Conservation (phyloP, 2,888 invertebrate species). For the Cabera pusaria region DNA sequence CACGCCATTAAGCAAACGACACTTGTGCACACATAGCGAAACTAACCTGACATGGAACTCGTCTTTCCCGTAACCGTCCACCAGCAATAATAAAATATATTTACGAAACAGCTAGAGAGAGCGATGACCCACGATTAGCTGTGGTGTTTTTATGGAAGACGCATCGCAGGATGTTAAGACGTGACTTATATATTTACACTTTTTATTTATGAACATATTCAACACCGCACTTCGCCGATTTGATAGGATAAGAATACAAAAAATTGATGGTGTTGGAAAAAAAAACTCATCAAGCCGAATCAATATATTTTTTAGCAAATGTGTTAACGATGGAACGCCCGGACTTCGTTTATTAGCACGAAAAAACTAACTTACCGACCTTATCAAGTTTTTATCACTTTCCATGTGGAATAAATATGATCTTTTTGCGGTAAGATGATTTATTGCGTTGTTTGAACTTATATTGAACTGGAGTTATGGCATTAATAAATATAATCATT, state of each 20-base stretch:
- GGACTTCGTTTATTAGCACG: conserved; percentile 19
- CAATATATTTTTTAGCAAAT: conserved; percentile 24
- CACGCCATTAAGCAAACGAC: conserved; percentile 44
- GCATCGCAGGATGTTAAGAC: conserved; percentile 65
- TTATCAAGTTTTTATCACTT: conserved; percentile 22
- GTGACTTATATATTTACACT: conserved; percentile 64
- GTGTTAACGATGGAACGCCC: conserved; percentile 20
- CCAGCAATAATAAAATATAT: conserved; percentile 44
- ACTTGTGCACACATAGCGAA: conserved; percentile 64
- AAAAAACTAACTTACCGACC: conserved; percentile 21
- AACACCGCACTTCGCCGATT: conserved; percentile 17
- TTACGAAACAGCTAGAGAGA: conserved; percentile 59
- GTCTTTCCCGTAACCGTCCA: conserved; percentile 59
- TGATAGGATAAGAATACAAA: conserved; percentile 38
- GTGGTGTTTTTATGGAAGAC: conserved; percentile 54
- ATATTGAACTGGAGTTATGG: not conserved
- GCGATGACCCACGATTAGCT: conserved; percentile 75
- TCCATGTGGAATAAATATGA: no score
- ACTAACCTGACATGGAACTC: conserved; percentile 49
- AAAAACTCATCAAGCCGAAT: conserved; percentile 28
- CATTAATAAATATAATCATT: not conserved
- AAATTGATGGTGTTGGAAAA: conserved; percentile 31
- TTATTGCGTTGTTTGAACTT: conserved; percentile 1
- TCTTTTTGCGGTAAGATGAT: no score
- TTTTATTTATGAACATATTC: conserved; percentile 12